A percentile compares a stretch with the other conserved stretches of the same genome.
phyloP scores from a whole-genome alignment of 1,140 invertebrate genomes.

The Drosophila kohkoa region DNA sequence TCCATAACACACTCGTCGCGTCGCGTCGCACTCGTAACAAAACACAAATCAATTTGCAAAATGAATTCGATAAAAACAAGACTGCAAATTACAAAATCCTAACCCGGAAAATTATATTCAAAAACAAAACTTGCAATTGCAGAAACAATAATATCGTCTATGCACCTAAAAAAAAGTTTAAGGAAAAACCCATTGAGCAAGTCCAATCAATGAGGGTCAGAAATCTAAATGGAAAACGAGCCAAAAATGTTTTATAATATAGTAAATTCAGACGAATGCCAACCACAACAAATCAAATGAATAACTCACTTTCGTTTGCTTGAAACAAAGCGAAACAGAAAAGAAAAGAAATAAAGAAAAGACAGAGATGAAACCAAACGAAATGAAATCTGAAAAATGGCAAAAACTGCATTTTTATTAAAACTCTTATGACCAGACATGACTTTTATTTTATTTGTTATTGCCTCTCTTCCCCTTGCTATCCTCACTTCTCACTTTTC shows the following conservation, averaged over 20 bases:
- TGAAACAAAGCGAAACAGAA: conserved; percentile 22
- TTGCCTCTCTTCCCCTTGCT: not conserved
- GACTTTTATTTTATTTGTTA: conserved; percentile 16
- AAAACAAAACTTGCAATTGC: conserved; percentile 36
- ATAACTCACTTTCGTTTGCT: conserved; percentile 69
- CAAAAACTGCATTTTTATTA: conserved; percentile 58
- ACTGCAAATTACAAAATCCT: conserved; percentile 32
- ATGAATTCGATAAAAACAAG: conserved; percentile 35
- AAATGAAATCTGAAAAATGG: conserved; percentile 30
- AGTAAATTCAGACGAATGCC: conserved; percentile 19
- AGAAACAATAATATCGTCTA: not conserved
- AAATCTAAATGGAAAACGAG: conserved; percentile 48
- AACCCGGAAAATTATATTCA: conserved; percentile 58
- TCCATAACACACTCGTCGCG: conserved; percentile 23
- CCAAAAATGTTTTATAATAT: conserved; percentile 34
- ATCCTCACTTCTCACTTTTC: not conserved
- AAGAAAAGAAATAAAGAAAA: not conserved
- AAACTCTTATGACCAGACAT: conserved; percentile 16
- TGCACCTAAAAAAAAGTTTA: conserved; percentile 2
- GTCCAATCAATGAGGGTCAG: conserved; percentile 57
- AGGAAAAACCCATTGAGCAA: conserved; percentile 27
- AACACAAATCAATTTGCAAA: conserved; percentile 66
- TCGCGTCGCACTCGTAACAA: conserved; percentile 35
- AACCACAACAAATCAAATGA: conserved; percentile 55
- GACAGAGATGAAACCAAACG: conserved; percentile 40